Evolutionary conservation across 2,113 vertebrate species (phyloP).

Genomic region (Sarotherodon lohbergeri): DNA sequence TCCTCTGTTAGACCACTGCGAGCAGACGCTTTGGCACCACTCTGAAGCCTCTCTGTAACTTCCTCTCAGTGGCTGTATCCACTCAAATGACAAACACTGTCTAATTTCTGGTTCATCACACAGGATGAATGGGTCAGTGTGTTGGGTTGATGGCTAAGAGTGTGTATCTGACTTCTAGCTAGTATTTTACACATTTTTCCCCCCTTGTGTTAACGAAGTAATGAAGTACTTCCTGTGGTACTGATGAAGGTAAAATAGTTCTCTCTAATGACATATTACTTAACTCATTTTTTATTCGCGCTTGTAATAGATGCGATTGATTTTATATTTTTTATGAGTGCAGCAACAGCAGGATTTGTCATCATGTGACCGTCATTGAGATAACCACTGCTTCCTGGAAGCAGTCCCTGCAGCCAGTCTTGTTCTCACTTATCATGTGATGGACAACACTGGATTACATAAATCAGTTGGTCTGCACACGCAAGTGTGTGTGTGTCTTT

Average conservation of each 20-base stretch:
- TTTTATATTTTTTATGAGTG: slow-evolving; percentile 14
- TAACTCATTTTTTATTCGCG: not conserved
- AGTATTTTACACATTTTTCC: not conserved
- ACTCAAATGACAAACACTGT: not conserved
- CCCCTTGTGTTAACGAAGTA: not conserved
- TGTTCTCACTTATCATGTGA: slow-evolving; percentile 68
- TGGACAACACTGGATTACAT: slow-evolving; percentile 51
- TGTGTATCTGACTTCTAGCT: not conserved
- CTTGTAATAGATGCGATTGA: not conserved
- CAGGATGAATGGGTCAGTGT: not conserved
- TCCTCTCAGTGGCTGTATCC: not conserved
- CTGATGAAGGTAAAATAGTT: not conserved
- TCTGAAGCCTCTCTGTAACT: not conserved
- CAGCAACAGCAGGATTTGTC: slow-evolving; percentile 27
- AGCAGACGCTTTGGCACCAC: slow-evolving; percentile 19
- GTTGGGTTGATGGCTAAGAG: not conserved
- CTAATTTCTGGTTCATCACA: slow-evolving; percentile 1
- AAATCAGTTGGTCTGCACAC: slow-evolving; percentile 35
- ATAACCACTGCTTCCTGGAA: slow-evolving; percentile 52
- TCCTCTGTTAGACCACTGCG: slow-evolving; percentile 7
- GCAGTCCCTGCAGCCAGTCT: slow-evolving; percentile 57
- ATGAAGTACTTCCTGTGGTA: not conserved
- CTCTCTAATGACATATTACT: not conserved
- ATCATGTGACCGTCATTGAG: slow-evolving; percentile 60
- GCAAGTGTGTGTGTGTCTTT: not conserved